A percentile compares a stretch with the other conserved stretches of the same genome.
Evolutionary conservation across 2,797 vertebrate species (phyloP).

Genomic region (Pseudochromis fuscus): DNA sequence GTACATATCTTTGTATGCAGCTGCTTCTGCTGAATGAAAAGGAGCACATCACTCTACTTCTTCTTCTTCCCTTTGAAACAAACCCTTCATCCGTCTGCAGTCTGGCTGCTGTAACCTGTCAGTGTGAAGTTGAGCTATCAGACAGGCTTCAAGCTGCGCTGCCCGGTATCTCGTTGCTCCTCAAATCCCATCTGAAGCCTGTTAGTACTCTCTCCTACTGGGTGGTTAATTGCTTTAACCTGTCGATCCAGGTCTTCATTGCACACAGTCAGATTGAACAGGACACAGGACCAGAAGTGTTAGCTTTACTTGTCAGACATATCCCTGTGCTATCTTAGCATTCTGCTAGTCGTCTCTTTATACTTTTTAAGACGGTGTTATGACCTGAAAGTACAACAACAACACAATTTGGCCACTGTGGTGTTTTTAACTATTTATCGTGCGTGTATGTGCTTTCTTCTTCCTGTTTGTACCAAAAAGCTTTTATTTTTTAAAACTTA

Average conservation of each 20-base stretch:
- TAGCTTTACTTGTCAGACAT: not conserved
- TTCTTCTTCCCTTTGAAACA: slow-evolving; percentile 20
- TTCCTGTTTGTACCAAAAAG: not conserved
- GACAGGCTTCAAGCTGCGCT: slow-evolving; percentile 14
- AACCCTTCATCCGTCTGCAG: not conserved
- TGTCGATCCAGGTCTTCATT: not conserved
- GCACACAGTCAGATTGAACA: not conserved
- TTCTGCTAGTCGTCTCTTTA: not conserved
- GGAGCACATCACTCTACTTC: not conserved
- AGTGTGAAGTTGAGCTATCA: slow-evolving; percentile 16
- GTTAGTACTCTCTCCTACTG: not conserved
- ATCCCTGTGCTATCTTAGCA: not conserved
- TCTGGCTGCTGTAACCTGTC: not conserved
- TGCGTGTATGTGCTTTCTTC: not conserved
- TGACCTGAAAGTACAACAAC: not conserved
- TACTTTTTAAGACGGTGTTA: not conserved
- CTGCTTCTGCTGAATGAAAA: not conserved
- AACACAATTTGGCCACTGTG: not conserved
- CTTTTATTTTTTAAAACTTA: not conserved
- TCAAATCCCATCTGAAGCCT: slow-evolving; percentile 16
- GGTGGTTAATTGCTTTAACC: slow-evolving; percentile 5
- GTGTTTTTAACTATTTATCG: not conserved
- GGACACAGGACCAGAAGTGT: not conserved
- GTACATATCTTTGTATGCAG: too few relatives aligned
- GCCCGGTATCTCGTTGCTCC: not conserved